phyloP scores from a whole-genome alignment of 2,888 invertebrate species.

The Lasioglossum malachurum region DNA sequence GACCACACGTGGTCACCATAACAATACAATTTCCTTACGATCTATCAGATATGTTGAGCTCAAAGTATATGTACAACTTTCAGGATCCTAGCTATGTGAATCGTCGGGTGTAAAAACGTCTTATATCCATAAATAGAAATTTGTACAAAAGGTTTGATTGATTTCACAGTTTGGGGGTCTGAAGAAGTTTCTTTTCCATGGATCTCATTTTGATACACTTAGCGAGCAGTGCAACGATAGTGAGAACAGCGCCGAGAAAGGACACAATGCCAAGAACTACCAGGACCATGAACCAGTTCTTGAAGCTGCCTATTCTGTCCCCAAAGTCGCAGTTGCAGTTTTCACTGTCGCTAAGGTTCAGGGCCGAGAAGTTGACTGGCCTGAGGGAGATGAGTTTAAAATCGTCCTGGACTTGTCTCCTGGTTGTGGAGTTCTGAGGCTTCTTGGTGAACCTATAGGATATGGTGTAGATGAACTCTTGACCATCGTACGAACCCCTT shows the following conservation, averaged over 20 bases:
- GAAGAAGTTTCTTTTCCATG: slow-evolving; percentile 77
- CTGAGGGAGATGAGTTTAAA: slow-evolving; percentile 76
- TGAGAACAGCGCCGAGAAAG: slow-evolving; percentile 77
- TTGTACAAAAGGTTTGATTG: slow-evolving; percentile 26
- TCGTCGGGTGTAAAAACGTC: slow-evolving; percentile 4
- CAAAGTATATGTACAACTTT: slow-evolving; percentile 45
- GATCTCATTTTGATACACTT: slow-evolving; percentile 77
- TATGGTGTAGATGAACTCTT: slow-evolving; percentile 79
- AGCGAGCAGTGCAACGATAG: slow-evolving; percentile 75
- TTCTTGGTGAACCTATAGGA: slow-evolving; percentile 77
- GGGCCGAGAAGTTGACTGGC: slow-evolving; percentile 78
- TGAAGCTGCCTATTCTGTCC: slow-evolving; percentile 78
- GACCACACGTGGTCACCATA: background rate
- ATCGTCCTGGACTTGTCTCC: slow-evolving; percentile 70
- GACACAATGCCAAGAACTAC: slow-evolving; percentile 79
- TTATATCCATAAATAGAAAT: slow-evolving; percentile 34
- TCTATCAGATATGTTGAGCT: slow-evolving; percentile 49
- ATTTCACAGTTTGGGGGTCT: slow-evolving; percentile 76
- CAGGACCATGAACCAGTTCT: slow-evolving; percentile 80
- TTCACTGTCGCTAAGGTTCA: slow-evolving; percentile 77
- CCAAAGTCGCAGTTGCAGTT: slow-evolving; percentile 79
- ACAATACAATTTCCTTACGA: slow-evolving; percentile 3
- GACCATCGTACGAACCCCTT: slow-evolving; percentile 78
- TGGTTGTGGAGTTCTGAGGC: slow-evolving; percentile 67
- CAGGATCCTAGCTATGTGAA: background rate